Evolutionary conservation across 2,797 vertebrate species (phyloP).

Genomic region (Danio choprae): DNA sequence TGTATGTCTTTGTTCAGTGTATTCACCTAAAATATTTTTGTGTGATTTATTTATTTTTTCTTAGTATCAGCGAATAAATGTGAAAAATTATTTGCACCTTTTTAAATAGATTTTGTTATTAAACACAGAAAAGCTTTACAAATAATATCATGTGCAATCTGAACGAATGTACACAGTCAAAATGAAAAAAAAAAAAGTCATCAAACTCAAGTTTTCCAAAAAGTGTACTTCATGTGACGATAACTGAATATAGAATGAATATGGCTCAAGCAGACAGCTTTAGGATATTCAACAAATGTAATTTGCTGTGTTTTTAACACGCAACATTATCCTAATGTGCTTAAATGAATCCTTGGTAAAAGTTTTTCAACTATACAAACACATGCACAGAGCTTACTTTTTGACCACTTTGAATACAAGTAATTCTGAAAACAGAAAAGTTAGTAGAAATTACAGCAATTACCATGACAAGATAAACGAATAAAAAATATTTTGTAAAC

Average conservation of each 20-base stretch:
- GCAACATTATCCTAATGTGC: background rate
- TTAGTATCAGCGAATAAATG: background rate
- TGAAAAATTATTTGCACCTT: background rate
- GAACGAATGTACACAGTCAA: background rate
- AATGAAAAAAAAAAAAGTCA: background rate
- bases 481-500: conserved; percentile 1
- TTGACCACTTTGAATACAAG: background rate
- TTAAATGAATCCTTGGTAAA: background rate
- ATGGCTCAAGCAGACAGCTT: background rate
- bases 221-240: background rate
- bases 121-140: background rate
- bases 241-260: background rate
- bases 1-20: background rate
- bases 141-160: background rate
- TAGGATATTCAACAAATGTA: background rate
- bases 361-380: background rate
- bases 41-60: background rate
- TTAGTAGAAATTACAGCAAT: background rate
- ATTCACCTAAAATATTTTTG: background rate
- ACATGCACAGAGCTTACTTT: background rate
- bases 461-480: background rate
- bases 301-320: background rate
- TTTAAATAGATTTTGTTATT: background rate
- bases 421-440: background rate
- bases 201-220: background rate